phyloP scores from a whole-genome alignment of 2,888 invertebrate species.

The Lymantria dispar region DNA sequence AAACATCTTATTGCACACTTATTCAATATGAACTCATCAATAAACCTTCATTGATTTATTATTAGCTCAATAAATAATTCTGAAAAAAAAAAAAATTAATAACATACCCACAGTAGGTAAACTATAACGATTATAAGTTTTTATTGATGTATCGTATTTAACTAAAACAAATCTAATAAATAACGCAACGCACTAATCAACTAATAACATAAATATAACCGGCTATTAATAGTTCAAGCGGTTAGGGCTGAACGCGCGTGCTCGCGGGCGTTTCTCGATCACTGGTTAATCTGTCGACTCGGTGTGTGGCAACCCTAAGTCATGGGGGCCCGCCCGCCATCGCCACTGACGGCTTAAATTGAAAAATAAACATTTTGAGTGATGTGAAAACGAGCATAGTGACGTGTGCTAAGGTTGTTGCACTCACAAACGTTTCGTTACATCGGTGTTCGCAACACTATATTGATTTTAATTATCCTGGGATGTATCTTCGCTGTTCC shows the following conservation, averaged over 20 bases:
- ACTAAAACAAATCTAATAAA: conserved; percentile 35
- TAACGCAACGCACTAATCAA: conserved; percentile 35
- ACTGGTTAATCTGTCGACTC: conserved; percentile 68
- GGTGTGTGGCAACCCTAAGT: conserved; percentile 80
- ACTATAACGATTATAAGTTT: conserved; percentile 21
- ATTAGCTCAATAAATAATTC: neutral
- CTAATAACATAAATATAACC: conserved; percentile 33
- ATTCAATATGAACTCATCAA: neutral
- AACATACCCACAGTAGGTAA: conserved; percentile 3
- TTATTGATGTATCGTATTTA: conserved; percentile 3
- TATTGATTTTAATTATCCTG: conserved; percentile 26
- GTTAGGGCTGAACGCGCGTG: conserved; percentile 12
- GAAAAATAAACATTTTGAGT: conserved; percentile 80
- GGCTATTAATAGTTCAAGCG: conserved; percentile 30
- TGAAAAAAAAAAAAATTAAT: conserved; percentile 18
- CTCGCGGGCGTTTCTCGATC: conserved; percentile 27
- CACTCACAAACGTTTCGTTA: conserved; percentile 39
- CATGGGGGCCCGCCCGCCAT: conserved; percentile 49
- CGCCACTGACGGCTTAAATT: conserved; percentile 73
- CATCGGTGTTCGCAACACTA: conserved; percentile 29
- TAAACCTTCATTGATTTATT: neutral
- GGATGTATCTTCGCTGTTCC: conserved; percentile 9
- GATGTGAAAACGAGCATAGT: conserved; percentile 55
- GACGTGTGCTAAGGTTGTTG: conserved; percentile 61
- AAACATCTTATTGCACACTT: too few species aligned